Percentiles rank a stretch among this genome's conserved stretches.
These are phyloP conservation scores for Sitta europaea DNA, from an alignment of 2,113 vertebrate species.

Conservation along the genomic window DNA sequence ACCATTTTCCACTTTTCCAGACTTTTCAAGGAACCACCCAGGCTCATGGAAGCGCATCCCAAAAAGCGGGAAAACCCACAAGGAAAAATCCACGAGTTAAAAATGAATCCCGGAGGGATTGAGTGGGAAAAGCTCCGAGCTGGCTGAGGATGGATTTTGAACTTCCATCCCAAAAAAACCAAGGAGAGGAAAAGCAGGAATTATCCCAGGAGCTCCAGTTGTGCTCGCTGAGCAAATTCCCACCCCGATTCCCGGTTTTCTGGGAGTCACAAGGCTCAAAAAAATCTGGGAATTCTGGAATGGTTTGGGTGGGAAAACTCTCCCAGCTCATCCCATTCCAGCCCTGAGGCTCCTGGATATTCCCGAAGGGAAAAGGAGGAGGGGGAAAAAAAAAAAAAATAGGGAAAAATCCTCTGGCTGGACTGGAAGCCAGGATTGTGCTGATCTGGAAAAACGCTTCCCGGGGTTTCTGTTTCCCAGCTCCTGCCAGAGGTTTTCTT, in stretches of 20 bases:
- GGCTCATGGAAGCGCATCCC: no score
- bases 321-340: background rate
- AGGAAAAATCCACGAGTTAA: no score
- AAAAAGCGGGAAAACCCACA: no score
- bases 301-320: background rate
- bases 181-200: background rate
- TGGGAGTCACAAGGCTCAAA: background rate
- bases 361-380: background rate
- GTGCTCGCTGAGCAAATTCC: background rate
- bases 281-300: background rate
- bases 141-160: background rate
- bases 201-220: background rate
- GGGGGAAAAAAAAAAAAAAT: background rate
- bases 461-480: background rate
- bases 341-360: background rate
- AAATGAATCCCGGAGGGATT: background rate
- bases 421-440: slow-evolving; percentile 12
- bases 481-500: slow-evolving; percentile 12
- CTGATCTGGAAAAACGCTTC: slow-evolving; percentile 64
- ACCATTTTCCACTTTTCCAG: no score
- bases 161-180: background rate
- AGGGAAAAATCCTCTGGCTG: background rate
- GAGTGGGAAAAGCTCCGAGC: background rate
- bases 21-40: no score
- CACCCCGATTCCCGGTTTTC: background rate